phyloP scores from a whole-genome alignment of 2,113 vertebrate genomes.

The Zootoca vivipara region DNA sequence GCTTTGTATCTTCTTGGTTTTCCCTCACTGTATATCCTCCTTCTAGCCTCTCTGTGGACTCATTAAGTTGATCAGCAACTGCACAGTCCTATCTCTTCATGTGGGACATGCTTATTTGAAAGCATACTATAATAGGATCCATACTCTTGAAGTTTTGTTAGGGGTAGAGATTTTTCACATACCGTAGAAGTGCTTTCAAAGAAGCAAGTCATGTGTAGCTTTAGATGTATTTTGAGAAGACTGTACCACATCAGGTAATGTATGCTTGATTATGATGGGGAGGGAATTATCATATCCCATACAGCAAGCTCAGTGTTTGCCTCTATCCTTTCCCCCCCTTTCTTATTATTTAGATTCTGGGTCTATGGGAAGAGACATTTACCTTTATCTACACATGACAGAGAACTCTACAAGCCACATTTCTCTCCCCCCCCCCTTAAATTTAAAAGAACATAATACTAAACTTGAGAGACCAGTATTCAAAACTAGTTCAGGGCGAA shows the following conservation, averaged over 20 bases:
- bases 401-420: background rate
- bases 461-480: background rate
- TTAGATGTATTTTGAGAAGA: background rate
- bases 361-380: background rate
- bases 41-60: background rate
- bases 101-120: background rate
- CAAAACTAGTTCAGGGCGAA: background rate
- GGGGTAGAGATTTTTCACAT: background rate
- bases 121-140: background rate
- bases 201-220: background rate
- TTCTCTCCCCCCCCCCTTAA: background rate
- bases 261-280: background rate
- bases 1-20: background rate
- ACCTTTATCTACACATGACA: background rate
- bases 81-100: background rate
- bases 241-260: background rate
- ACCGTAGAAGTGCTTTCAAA: background rate
- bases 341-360: background rate
- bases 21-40: background rate
- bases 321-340: background rate
- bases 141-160: background rate
- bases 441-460: background rate
- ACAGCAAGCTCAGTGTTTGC: background rate
- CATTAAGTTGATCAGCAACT: background rate
- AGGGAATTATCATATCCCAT: background rate